Percentiles rank a stretch among this genome's conserved stretches.
These are phyloP conservation scores for Zelleria hepariella DNA, from an alignment of 2,888 invertebrate species.

Conservation along the genomic window DNA sequence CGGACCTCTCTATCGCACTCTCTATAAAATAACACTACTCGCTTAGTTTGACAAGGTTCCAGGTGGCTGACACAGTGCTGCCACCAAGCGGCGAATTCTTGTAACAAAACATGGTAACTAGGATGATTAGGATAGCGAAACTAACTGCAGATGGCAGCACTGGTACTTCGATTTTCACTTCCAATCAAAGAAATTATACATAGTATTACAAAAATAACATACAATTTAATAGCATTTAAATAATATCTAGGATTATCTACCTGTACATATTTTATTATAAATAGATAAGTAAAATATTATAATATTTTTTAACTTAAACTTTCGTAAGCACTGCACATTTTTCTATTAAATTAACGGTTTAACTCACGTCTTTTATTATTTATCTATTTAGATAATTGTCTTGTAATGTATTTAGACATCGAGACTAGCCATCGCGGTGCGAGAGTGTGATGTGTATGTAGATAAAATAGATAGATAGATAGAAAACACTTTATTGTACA, in stretches of 20 bases:
- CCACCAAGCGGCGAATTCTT: slow-evolving; percentile 10
- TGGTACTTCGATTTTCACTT: neutral
- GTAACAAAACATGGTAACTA: neutral
- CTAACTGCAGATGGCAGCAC: neutral
- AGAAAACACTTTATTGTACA: too few relatives aligned
- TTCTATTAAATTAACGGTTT: too few relatives aligned
- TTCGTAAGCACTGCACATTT: too few relatives aligned
- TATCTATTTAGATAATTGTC: too few relatives aligned
- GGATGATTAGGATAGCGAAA: neutral
- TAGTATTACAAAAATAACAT: neutral
- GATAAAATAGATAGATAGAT: too few relatives aligned
- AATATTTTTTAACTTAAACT: too few relatives aligned
- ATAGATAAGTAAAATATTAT: neutral
- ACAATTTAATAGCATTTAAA: neutral
- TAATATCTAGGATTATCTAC: neutral
- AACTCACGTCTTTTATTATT: too few relatives aligned
- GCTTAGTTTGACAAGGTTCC: slow-evolving; percentile 2
- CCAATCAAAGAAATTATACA: neutral
- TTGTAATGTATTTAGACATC: too few relatives aligned
- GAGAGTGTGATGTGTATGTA: too few relatives aligned
- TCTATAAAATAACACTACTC: neutral
- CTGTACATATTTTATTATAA: neutral
- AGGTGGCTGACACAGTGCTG: slow-evolving; percentile 13
- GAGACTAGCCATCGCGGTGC: too few relatives aligned
- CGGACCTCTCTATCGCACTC: slow-evolving; percentile 38